These are phyloP conservation scores for Carposina sasakii DNA, from an alignment of 1,140 invertebrate species.

Conservation along the genomic window DNA sequence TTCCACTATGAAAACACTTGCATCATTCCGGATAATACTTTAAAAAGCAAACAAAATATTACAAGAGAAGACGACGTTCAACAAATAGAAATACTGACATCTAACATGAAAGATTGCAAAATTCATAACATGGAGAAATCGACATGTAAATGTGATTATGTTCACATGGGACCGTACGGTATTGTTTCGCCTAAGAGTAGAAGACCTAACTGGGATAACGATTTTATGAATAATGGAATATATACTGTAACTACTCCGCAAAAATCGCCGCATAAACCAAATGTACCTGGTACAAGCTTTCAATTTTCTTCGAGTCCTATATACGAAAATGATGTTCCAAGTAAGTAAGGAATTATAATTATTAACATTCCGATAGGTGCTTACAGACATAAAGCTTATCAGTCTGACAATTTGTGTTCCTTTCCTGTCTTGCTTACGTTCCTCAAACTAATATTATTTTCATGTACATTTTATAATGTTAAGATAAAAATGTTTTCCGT, in stretches of 20 bases:
- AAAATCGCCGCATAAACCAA: conserved; percentile 50
- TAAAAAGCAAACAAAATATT: conserved; percentile 57
- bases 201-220: conserved; percentile 57
- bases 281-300: conserved; percentile 52
- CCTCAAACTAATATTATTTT: background rate
- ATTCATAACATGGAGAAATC: conserved; percentile 56
- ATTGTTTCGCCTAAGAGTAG: conserved; percentile 50
- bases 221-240: conserved; percentile 57
- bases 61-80: conserved; percentile 62
- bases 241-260: conserved; percentile 59
- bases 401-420: background rate
- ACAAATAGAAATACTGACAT: conserved; percentile 61
- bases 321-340: conserved; percentile 65
- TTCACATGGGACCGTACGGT: conserved; percentile 58
- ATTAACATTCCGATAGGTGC: too few relatives aligned
- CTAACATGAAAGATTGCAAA: conserved; percentile 63
- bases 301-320: conserved; percentile 62
- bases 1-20: conserved; percentile 68
- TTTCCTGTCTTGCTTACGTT: background rate
- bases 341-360: too few relatives aligned
- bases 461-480: background rate
- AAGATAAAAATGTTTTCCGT: background rate
- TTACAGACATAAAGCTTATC: too few relatives aligned
- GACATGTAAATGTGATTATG: conserved; percentile 62
- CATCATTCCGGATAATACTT: conserved; percentile 55